A percentile compares a stretch with the other conserved stretches of the same genome.
Conservation (phyloP, 2,113 vertebrate species). For the Glaucidium brasilianum region DNA sequence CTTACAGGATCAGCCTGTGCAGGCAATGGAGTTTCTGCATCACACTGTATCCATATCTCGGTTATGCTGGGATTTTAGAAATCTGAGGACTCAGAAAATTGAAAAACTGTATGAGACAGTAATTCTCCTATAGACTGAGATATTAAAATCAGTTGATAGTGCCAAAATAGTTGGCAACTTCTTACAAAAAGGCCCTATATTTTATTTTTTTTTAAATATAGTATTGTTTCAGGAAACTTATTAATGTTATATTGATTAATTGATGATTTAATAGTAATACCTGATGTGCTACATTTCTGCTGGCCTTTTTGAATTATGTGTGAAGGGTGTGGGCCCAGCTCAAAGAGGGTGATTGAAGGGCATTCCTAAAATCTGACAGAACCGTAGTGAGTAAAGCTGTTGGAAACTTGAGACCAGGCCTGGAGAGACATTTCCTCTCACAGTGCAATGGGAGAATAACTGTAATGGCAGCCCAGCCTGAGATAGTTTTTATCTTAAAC, state of each 20-base stretch:
- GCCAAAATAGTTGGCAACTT: not conserved
- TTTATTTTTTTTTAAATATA: not conserved
- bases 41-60: not conserved
- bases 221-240: not conserved
- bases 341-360: not conserved
- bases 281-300: not conserved
- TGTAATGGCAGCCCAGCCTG: not conserved
- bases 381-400: not conserved
- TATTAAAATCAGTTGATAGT: not conserved
- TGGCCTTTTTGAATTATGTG: not conserved
- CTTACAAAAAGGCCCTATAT: not conserved
- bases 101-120: not conserved
- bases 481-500: not conserved
- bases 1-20: not conserved
- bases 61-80: not conserved
- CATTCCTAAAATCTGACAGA: not conserved
- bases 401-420: not conserved
- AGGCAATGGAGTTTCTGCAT: not conserved
- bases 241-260: not conserved
- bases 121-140: not conserved
- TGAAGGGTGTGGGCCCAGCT: not conserved
- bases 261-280: not conserved
- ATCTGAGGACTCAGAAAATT: not conserved
- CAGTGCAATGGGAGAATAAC: not conserved
- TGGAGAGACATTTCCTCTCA: not conserved